phyloP scores from a whole-genome alignment of 2,797 vertebrate genomes.

The Gallinago solitaria region DNA sequence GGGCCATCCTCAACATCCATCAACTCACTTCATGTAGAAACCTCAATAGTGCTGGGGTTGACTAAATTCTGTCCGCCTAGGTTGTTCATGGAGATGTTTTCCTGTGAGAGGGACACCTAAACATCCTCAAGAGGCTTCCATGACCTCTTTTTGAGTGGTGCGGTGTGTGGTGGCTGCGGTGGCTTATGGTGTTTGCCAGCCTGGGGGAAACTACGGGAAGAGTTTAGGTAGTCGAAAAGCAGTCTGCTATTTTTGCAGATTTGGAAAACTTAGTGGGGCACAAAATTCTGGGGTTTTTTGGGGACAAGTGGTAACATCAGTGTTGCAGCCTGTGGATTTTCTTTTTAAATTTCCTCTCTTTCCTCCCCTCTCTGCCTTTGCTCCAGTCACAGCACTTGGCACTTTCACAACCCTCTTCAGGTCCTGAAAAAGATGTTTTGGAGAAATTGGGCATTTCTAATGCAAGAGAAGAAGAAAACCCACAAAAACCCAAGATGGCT shows the following conservation, averaged over 20 bases:
- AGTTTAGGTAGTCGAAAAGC: background rate
- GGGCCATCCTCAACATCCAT: background rate
- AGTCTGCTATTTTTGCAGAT: background rate
- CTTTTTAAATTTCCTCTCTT: background rate
- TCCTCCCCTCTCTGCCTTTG: background rate
- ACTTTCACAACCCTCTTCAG: background rate
- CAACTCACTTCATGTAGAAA: background rate
- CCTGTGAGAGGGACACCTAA: background rate
- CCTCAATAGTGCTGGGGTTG: background rate
- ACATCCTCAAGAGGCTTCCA: background rate
- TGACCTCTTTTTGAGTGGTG: background rate
- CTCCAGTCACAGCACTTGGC: background rate
- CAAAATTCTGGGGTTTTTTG: background rate
- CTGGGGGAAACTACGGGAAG: background rate
- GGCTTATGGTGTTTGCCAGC: background rate
- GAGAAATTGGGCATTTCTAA: background rate
- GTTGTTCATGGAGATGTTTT: background rate
- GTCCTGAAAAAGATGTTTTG: background rate
- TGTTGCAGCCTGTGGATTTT: background rate
- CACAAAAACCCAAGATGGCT: background rate
- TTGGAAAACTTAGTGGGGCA: background rate
- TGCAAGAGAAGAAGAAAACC: background rate
- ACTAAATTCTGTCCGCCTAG: background rate
- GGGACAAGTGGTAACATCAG: fast-evolving
- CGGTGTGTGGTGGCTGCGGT: background rate